Conservation (phyloP, 2,797 vertebrate genomes). For the Sebastes steindachneri region DNA sequence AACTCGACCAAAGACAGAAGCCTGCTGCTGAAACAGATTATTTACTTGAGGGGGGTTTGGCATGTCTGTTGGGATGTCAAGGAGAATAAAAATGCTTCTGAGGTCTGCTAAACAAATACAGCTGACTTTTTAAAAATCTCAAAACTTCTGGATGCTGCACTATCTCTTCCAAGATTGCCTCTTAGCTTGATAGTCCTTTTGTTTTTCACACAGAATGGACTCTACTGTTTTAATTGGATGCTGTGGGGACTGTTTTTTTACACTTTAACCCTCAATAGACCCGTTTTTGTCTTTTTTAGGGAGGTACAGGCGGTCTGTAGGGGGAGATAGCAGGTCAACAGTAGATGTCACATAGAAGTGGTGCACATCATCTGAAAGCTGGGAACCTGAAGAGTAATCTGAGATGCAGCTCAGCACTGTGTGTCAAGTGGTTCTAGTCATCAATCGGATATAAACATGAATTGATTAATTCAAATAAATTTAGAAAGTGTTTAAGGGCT, state of each 20-base stretch:
- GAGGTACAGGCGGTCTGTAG: too few relatives aligned
- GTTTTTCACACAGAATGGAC: slow-evolving; percentile 11
- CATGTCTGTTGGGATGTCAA: neutral
- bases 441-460: too few relatives aligned
- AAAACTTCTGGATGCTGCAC: neutral
- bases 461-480: too few relatives aligned
- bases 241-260: neutral
- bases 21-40: neutral
- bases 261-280: neutral
- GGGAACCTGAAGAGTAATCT: too few relatives aligned
- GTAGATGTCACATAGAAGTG: too few relatives aligned
- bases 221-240: slow-evolving; percentile 10
- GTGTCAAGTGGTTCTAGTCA: too few relatives aligned
- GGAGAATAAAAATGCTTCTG: neutral
- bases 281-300: too few relatives aligned
- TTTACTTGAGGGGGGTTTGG: neutral
- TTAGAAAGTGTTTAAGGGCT: too few relatives aligned
- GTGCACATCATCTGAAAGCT: too few relatives aligned
- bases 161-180: neutral
- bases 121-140: neutral
- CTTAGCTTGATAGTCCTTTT: slow-evolving; percentile 8
- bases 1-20: neutral
- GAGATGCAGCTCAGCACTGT: too few relatives aligned
- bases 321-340: too few relatives aligned
- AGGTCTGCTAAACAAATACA: neutral